These are phyloP conservation scores for Mastomys coucha DNA, from an alignment of 2,113 vertebrate genomes.

Conservation along the genomic window DNA sequence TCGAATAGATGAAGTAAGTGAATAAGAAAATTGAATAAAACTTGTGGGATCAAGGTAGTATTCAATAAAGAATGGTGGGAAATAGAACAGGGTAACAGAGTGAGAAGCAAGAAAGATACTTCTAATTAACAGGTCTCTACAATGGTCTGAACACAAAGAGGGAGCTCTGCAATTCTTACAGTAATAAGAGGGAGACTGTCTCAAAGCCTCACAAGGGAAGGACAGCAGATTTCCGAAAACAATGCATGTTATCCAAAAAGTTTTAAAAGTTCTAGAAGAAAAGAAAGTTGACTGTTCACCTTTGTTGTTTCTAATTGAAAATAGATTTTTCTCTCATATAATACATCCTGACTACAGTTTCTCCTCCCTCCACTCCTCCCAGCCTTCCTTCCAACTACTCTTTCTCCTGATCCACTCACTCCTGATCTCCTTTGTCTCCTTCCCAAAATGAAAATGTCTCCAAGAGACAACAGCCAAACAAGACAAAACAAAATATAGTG, in stretches of 20 bases:
- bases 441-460: background rate
- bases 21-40: conserved; percentile 18
- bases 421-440: background rate
- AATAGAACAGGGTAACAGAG: background rate
- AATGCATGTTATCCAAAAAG: background rate
- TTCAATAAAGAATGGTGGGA: background rate
- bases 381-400: background rate
- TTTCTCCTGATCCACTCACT: background rate
- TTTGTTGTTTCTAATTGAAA: background rate
- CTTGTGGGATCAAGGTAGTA: background rate
- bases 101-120: background rate
- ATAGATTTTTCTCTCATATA: background rate
- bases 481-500: background rate
- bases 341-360: background rate
- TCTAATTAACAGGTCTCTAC: background rate
- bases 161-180: background rate
- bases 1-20: background rate
- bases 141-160: background rate
- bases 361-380: background rate
- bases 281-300: background rate
- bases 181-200: background rate
- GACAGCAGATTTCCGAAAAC: background rate
- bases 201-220: background rate
- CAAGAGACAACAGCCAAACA: background rate
- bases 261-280: background rate